A percentile compares a stretch with the other conserved stretches of the same genome.
Evolutionary conservation across 2,888 invertebrate genomes (phyloP).

Genomic region (Callyntrura guangdongensis): DNA sequence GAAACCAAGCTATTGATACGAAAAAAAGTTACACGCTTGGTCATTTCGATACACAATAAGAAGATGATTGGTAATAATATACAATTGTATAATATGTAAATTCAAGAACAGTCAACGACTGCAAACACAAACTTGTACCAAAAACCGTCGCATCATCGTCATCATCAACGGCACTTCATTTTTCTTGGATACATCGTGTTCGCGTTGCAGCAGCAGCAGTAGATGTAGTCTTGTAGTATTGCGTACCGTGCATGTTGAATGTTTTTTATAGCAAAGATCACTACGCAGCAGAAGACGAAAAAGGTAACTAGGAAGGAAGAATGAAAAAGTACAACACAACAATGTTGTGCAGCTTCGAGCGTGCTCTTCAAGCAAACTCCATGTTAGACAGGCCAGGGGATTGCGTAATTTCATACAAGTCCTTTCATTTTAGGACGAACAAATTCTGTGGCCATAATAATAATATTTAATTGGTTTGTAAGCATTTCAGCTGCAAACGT

Average conservation of each 20-base stretch:
- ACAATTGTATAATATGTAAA: conserved; percentile 63
- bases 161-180: background rate
- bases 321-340: conserved; percentile 5
- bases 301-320: conserved; percentile 62
- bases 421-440: conserved; percentile 53
- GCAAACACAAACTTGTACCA: conserved; percentile 24
- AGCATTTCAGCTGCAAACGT: conserved; percentile 25
- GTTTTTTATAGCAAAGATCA: conserved; percentile 33
- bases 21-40: conserved; percentile 23
- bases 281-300: conserved; percentile 33
- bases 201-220: too few relatives aligned
- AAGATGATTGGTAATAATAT: conserved; percentile 30
- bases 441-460: conserved; percentile 25
- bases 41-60: conserved; percentile 17
- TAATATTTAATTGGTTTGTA: conserved; percentile 54
- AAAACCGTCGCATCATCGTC: conserved; percentile 5
- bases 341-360: background rate
- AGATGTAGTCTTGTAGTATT: background rate
- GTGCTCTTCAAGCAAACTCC: background rate
- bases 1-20: conserved; percentile 27
- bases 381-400: background rate
- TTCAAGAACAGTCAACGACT: conserved; percentile 60
- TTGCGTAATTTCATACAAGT: conserved; percentile 44
- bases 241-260: background rate
- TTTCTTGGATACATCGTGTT: background rate